Base-by-base conservation (phyloP, 1,140 invertebrate species). In the Campoletis sonorensis region DNA sequence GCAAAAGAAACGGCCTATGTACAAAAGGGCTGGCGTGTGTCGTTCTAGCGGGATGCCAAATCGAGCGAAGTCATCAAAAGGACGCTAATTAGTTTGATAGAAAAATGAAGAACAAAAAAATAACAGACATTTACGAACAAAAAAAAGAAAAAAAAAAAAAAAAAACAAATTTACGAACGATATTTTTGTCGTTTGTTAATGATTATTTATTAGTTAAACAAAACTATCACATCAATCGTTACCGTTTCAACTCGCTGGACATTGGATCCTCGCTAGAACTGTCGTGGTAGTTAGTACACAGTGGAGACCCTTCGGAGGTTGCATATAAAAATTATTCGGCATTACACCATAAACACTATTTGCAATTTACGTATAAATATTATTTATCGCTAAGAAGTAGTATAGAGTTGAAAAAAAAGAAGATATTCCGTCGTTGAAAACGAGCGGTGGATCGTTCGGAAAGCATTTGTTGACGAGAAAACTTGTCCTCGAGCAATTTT, bases 301-400 rank as follows among this genome's bases (percentile, higher is more conserved):
- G 90, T 90, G 90, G 88, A 90, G 89, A 90, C 88, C 89, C 88
- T 89, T 91, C 87, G 86, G 88, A 91, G 88, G 83, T 89, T 90
- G 84, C 86, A 87, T 83, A 80, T 64, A 58, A 78, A 70, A 73
- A 75, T 76, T 81, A 64, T 78, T 78, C 72, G 67, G 73, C 67
- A 83, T 81, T 81, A 78, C 26, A 81, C 68, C 75, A 79, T 72
- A 81, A 79, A 77, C 77, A 67, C 68, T 80, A 68, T 79, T 72
- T 72, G 81, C 81, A 82, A 79, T 82, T 83, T 73, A 73, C 37
- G 40, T 73, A 73, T 73, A 73, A 11, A 45, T 33, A 33, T 45
- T 45, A 45, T 37, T 4, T 45, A 45, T 45, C 40, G 40, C 40
- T 45, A 45, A 45, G 7, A 45, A 45, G 40, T 45, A 45, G 40